These are phyloP conservation scores for Eupristina koningsbergeri DNA, from an alignment of 1,140 invertebrate genomes.

Conservation along the genomic window DNA sequence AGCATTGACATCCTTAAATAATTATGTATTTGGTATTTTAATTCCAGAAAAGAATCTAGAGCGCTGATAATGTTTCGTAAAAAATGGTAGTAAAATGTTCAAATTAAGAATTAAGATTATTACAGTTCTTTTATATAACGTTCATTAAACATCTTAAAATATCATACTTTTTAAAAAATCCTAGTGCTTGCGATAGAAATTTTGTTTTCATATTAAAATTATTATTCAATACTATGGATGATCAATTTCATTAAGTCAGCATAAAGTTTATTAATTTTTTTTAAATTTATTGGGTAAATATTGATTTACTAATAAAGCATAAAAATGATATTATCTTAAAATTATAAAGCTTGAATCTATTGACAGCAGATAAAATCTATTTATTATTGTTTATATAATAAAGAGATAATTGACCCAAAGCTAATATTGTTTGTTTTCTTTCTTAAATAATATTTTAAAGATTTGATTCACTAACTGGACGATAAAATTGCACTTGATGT, in stretches of 20 bases:
- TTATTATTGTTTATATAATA: not conserved
- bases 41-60: slow-evolving; percentile 17
- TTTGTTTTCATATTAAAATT: not conserved
- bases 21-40: not conserved
- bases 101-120: not conserved
- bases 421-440: no score
- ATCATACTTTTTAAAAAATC: not conserved
- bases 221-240: not conserved
- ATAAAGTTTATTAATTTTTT: not conserved
- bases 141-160: not conserved
- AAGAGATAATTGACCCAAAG: not conserved
- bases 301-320: not conserved
- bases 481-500: no score
- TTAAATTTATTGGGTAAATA: not conserved
- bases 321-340: not conserved
- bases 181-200: not conserved
- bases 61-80: not conserved
- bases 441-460: no score
- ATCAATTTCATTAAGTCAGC: not conserved
- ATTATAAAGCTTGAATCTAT: not conserved
- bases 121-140: not conserved
- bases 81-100: not conserved
- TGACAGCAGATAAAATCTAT: not conserved
- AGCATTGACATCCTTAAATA: slow-evolving; percentile 39
- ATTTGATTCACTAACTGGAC: no score